Conservation (phyloP, 1,140 invertebrate species). For the Elymnias hypermnestra region DNA sequence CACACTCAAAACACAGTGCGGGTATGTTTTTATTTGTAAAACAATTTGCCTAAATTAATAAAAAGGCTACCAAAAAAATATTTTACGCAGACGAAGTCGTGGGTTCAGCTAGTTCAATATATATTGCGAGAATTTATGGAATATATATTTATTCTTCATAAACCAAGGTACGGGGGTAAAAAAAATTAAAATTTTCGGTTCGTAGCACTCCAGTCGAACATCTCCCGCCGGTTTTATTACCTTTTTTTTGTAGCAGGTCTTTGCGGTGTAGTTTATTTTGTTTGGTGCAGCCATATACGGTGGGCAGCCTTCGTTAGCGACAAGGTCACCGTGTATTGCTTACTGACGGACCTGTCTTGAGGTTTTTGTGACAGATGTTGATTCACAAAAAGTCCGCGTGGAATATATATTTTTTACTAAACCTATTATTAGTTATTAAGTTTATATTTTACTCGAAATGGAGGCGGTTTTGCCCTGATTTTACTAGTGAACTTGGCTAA, state of each 20-base stretch:
- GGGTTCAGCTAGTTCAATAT: too few species aligned
- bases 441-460: too few species aligned
- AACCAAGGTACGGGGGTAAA: not conserved
- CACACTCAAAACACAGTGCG: too few species aligned
- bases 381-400: not conserved
- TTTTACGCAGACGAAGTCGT: too few species aligned
- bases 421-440: too few species aligned
- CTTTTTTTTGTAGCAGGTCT: conserved; percentile 55
- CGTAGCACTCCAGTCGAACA: conserved; percentile 42
- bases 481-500: too few species aligned
- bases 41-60: too few species aligned
- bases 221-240: conserved; percentile 38
- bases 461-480: too few species aligned
- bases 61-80: too few species aligned
- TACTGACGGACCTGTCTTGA: conserved; percentile 24
- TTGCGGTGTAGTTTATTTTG: conserved; percentile 51
- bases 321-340: conserved; percentile 57
- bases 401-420: too few species aligned
- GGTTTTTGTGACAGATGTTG: conserved; percentile 22
- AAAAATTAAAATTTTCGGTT: conserved; percentile 32
- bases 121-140: not conserved
- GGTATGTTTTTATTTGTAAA: too few species aligned
- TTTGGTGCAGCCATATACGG: conserved; percentile 50
- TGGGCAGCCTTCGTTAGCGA: conserved; percentile 62
- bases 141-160: not conserved